Base-by-base conservation (phyloP, 37 sponge, comb jelly and placozoan species). In the Agelas oroides region DNA sequence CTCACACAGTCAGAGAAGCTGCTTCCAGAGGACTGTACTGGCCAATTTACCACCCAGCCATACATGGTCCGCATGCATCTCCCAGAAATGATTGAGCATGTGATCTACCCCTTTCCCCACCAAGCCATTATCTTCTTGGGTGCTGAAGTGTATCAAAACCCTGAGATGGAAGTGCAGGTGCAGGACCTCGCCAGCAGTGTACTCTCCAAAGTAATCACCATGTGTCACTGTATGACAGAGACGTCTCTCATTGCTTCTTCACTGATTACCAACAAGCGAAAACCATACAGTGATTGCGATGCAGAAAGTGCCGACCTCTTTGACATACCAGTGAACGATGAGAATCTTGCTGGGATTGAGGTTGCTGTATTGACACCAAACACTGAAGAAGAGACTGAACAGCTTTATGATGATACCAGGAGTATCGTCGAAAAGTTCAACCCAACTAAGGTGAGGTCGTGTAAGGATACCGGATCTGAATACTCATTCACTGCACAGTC, bases 391-490 rank as follows among this genome's bases (percentile, higher is more conserved):
- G 54, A 80, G 31, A 80, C 80, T 5, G 80, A 80, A 15, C 21
- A 65, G 12, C 69, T 80, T 18, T 80, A 80, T 56, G 80, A 80
- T 35, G 69, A 66, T 54, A 80, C 80, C 8, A 34, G 65, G 36
- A 41, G n/a, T 6, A 24, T 80, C 21, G 25, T 52, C 53, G 80
- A 68, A 24, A 80, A 53, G 34, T 80, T 57, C 31, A 65, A 80
- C 24, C 80, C 80, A 0, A 68, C 55, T 16, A 66, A 30, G 36
- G 55, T 79, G 14, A 55, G 23, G 28, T 25, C 69, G 19, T 19
- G n/a, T 2, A 28, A 35, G 16, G 75, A 75, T 59, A 35, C 37
- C 54, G 75, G 37, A 5, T 75, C 75, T 5, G 59, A 75, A 12
- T 30, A 35, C 32, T 13, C 37, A 2, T 52, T 55, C 31, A 25